Evolutionary conservation across 2,888 invertebrate genomes (phyloP), one percentile per base, ranked within the genome.

Genomic region (Lumbricus terrestris): DNA sequence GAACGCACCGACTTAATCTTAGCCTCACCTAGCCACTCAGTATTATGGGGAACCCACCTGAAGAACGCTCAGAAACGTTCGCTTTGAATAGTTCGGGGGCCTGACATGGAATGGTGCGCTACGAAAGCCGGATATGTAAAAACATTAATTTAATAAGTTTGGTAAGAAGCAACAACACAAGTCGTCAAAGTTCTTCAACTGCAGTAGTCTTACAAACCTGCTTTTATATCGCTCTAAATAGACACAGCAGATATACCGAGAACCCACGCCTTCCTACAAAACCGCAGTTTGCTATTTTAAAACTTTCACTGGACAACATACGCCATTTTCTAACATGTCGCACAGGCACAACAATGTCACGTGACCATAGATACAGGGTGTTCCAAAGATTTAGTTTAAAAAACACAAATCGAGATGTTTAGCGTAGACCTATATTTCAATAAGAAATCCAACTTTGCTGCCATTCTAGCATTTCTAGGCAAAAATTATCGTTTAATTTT

Each of bases 311-410:
- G 29, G 69, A 69, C 69, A 69, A 69, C 69, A 69, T 69, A n/a
- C 69, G 69, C 69, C 69, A 69, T 69, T 69, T 69, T 69, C 69
- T 69, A 69, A n/a, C 69, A 69, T 69, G 69, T 69, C 69, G 69
- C 85, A 15, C 37, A 85, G 37, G 85, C 85, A 85, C 85, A 85
- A 85, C 85, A 85, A 85, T 85, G 16, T 85, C 85, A 85, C 85
- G 85, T 85, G 85, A 85, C 37, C 35, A 29, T 69, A 1, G 16
- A n/a, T n/a, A 13, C 3, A 1, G 2, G 4, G 8, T 69, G 2
- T 8, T n/a, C n/a, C 16, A 69, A 16, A 29, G 13, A n/a, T 16
- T 69, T 16, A n/a, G n/a, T n/a, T n/a, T n/a, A n/a, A n/a, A n/a
- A n/a, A n/a, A n/a, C n/a, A n/a, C n/a, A n/a, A n/a, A n/a, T n/a